phyloP scores from a whole-genome alignment of 37 sponge, comb jelly and placozoan species.

The Dysidea cf. avara region DNA sequence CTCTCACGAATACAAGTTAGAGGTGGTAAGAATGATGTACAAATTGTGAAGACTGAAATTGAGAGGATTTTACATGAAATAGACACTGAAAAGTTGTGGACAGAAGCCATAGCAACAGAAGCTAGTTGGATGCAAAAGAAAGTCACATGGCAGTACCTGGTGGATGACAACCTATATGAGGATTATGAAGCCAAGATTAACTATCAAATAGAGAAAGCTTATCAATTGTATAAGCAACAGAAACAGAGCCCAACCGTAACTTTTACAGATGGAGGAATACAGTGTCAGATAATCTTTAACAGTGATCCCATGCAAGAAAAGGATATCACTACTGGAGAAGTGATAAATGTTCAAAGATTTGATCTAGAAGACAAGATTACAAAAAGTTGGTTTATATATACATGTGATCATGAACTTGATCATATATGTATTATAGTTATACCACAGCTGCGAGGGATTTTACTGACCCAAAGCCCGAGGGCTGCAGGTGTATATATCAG shows the following conservation, averaged over 20 bases:
- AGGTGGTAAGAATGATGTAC: conserved; percentile 16
- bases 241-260: too few species aligned
- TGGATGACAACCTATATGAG: not conserved
- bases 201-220: conserved; percentile 47
- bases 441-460: too few species aligned
- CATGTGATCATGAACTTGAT: too few species aligned
- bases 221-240: not conserved
- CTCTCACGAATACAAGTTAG: too few species aligned
- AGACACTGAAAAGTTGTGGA: not conserved
- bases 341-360: not conserved
- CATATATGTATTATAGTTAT: too few species aligned
- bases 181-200: conserved; percentile 27
- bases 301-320: too few species aligned
- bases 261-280: too few species aligned
- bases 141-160: conserved; percentile 35
- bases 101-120: not conserved
- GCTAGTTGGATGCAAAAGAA: conserved; percentile 23
- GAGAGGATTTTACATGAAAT: conserved; percentile 1
- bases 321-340: too few species aligned
- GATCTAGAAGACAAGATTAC: not conserved
- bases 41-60: conserved; percentile 16
- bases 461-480: too few species aligned
- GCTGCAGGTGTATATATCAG: too few species aligned
- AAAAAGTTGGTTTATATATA: too few species aligned
- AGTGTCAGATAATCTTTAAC: too few species aligned